Evolutionary conservation across 2,113 vertebrate species (phyloP), one percentile per base, ranked within the genome.

Genomic region (Aptenodytes patagonicus): DNA sequence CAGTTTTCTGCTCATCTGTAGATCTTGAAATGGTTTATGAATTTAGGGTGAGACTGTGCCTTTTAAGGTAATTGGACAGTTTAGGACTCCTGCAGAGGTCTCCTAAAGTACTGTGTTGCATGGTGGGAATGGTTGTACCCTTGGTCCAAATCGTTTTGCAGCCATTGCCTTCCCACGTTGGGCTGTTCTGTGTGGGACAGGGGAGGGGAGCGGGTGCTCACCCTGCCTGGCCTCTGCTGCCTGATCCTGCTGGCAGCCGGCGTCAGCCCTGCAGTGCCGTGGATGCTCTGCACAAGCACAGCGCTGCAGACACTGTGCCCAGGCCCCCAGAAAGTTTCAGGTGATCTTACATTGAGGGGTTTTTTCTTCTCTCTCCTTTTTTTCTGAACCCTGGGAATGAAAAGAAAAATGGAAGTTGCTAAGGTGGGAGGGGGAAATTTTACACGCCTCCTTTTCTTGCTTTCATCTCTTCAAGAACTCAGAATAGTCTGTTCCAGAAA

Each of bases 111-210:
- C 26, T 75, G 10, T 18, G 36, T 44, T 40, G 17, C 2, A 1
- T 2, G 15, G 32, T 25, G 10, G 10, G 9, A 47, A 10, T 19
- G 21, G 31, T 40, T n/a, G 29, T 60, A 16, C 26, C 44, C 10
- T 34, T 8, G 13, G 44, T 49, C 47, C 20, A n/a, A 19, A 38
- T 1, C 1, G 5, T 31, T 61, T 57, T 36, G 40, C 40, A 57
- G 55, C 52, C 6, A 0, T 13, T 44, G 42, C 62, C 60, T 42
- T 28, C 42, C 61, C 5, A 0, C 1, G 0, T 4, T 21, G 46
- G 31, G 38, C 38, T 26, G 25, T 20, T 36, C 31, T 11, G 61
- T 1, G 2, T 0, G 2, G 62, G 49, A 16, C 0, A 5, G 46
- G 22, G 34, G 17, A 29, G 40, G 15, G 71, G 13, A 65, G 49